phyloP scores from a whole-genome alignment of 2,113 vertebrate species.

The Thalassoma bifasciatum region DNA sequence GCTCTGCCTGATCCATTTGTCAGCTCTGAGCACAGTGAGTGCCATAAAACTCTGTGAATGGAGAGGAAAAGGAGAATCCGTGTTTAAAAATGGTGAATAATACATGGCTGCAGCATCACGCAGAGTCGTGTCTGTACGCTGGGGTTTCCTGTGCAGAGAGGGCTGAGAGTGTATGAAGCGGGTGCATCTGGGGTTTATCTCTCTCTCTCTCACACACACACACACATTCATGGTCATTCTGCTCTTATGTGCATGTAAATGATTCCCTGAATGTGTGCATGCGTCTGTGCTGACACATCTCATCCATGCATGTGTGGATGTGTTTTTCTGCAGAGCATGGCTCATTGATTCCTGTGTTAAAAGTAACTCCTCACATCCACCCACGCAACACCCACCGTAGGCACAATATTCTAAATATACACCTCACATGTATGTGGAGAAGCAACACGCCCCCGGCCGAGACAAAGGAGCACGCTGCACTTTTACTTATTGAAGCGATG shows the following conservation, averaged over 20 bases:
- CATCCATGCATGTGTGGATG: conserved; percentile 23
- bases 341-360: conserved; percentile 29
- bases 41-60: conserved; percentile 31
- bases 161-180: neutral
- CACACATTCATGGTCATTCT: neutral
- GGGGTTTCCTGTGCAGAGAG: conserved; percentile 60
- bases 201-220: neutral
- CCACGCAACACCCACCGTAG: conserved; percentile 32
- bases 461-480: conserved; percentile 41
- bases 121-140: conserved; percentile 44
- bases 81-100: conserved; percentile 68
- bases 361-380: conserved; percentile 47
- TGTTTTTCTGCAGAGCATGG: conserved; percentile 17
- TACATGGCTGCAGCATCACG: conserved; percentile 61
- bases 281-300: conserved; percentile 15
- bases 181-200: conserved; percentile 42
- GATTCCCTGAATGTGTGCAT: neutral
- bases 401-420: conserved; percentile 67
- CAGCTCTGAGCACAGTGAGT: neutral
- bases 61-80: conserved; percentile 61
- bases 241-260: neutral
- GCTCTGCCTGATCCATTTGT: conserved; percentile 18
- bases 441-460: conserved; percentile 24
- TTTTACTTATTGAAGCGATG: conserved; percentile 56
- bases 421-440: conserved; percentile 56